phyloP scores from a whole-genome alignment of 2,113 vertebrate genomes.

The Excalfactoria chinensis region DNA sequence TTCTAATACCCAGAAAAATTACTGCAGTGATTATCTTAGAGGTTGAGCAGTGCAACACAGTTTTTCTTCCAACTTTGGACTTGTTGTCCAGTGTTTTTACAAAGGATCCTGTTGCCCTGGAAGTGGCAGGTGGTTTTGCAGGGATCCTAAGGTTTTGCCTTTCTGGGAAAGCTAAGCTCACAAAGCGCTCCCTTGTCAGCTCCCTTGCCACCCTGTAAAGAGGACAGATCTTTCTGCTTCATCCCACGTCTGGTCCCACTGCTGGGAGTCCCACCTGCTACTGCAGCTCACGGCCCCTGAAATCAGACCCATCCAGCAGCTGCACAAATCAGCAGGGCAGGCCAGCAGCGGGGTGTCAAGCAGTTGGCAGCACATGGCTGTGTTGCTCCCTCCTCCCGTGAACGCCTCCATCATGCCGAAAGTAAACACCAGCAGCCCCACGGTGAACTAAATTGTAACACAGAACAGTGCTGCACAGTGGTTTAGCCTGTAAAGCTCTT shows the following conservation, averaged over 20 bases:
- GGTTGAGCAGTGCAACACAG: not conserved
- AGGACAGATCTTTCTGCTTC: conserved; percentile 29
- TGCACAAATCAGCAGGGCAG: conserved; percentile 41
- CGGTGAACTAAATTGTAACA: conserved; percentile 45
- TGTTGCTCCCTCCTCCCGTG: not conserved
- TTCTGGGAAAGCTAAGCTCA: not conserved
- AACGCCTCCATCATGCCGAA: conserved; percentile 7
- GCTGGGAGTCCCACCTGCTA: conserved; percentile 70
- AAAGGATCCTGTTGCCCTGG: not conserved
- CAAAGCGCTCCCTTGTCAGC: conserved; percentile 42
- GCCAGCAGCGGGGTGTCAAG: not conserved
- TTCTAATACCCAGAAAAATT: not conserved
- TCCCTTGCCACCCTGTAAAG: not conserved
- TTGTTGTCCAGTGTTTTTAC: not conserved
- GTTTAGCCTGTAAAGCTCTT: not conserved
- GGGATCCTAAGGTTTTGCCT: not conserved
- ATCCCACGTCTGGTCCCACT: not conserved
- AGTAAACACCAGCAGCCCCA: conserved; percentile 54
- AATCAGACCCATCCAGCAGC: conserved; percentile 65
- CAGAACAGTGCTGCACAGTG: not conserved
- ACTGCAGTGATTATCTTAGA: not conserved
- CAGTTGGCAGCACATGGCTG: conserved; percentile 45
- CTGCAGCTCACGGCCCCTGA: conserved; percentile 64
- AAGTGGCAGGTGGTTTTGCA: conserved; percentile 31
- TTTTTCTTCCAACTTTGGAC: not conserved